Percentiles rank a stretch among this genome's conserved stretches.
Evolutionary conservation across 2,797 vertebrate genomes (phyloP).

Genomic region (Ctenosaura bakeri): DNA sequence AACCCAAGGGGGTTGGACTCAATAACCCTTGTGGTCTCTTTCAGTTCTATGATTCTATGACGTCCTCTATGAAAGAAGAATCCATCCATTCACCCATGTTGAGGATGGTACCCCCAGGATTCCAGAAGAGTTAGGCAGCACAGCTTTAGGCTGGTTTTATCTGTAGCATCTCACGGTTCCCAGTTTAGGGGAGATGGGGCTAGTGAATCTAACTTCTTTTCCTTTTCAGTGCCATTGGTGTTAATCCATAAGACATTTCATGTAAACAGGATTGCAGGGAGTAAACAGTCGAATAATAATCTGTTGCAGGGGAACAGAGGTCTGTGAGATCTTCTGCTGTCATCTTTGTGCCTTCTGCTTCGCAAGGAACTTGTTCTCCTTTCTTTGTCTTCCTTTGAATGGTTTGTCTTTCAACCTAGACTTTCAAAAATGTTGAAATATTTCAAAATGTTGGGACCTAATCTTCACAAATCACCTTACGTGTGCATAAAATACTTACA

Average conservation of each 20-base stretch:
- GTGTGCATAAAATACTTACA: no score
- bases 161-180: not conserved
- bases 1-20: no score
- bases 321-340: not conserved
- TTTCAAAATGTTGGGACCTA: no score
- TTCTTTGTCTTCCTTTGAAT: not conserved
- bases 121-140: no score
- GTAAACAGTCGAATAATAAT: not conserved
- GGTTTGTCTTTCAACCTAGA: not conserved
- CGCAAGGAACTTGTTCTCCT: not conserved
- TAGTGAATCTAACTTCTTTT: not conserved
- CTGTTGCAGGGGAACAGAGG: not conserved
- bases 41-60: no score
- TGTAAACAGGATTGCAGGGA: not conserved
- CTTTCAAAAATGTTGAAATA: not conserved
- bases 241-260: not conserved
- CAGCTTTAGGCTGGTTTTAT: not conserved
- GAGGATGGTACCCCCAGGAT: no score
- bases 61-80: no score
- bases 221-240: not conserved
- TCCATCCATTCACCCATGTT: no score
- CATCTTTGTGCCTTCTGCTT: not conserved
- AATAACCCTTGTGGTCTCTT: no score
- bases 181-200: not conserved
- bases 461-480: no score